Evolutionary conservation across 2,888 invertebrate genomes (phyloP), one percentile per base, ranked within the genome.

Genomic region (Bombylius major): DNA sequence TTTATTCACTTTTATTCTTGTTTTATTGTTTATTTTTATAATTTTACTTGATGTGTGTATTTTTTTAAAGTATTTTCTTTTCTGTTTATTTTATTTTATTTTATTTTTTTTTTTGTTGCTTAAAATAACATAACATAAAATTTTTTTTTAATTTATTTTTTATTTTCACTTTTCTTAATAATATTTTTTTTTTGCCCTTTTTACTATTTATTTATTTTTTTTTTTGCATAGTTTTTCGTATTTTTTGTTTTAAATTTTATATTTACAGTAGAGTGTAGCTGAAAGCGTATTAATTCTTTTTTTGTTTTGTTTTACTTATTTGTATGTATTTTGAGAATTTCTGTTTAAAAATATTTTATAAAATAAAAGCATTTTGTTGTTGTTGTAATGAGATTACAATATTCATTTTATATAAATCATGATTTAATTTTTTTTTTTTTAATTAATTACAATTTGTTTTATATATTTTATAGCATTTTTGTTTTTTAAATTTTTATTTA

Each of bases 121-220:
- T 50, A 55, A 55, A 55, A 47, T 55, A 55, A 50, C 55, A 51
- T 45, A 55, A 55, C 51, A 55, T 55, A 50, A 55, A 55, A 55
- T 45, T 54, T 50, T 54, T 34, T n/a, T 45, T 54, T 54, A 50
- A 44, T 54, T 54, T 49, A 32, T 44, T 33, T 12, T 39, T 54
- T 44, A 50, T 50, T 54, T 50, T 54, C 23, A 1, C 23, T 23
- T 23, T 23, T 23, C 23, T 23, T 23, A 23, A 23, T 23, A 23
- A 23, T 23, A 23, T 23, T 23, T n/a, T n/a, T n/a, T n/a, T n/a
- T n/a, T 23, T 23, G 23, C 23, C 23, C 23, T 23, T 23, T 23
- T 23, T 23, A 23, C 23, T 23, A 23, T 23, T 23, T 23, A 23
- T 23, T 23, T 23, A 23, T 23, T 23, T 23, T 23, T 42, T 42